These are phyloP conservation scores for Aphaenogaster rudis DNA, from an alignment of 1,140 invertebrate genomes.

Conservation along the genomic window DNA sequence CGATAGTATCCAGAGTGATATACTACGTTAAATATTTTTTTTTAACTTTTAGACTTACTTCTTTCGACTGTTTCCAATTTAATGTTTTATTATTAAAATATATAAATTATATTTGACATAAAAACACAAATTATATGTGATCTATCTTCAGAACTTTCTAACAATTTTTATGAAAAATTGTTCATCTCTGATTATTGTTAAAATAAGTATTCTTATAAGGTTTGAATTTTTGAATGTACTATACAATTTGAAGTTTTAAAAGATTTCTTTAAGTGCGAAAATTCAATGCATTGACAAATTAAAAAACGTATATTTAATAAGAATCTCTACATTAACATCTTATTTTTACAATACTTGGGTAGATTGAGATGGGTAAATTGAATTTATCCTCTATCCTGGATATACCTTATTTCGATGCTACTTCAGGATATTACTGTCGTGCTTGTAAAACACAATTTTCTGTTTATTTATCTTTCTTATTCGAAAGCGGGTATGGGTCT, in stretches of 20 bases:
- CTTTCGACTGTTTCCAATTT: neutral
- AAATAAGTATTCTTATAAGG: neutral
- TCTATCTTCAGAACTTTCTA: neutral
- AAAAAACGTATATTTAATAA: neutral
- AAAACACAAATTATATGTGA: neutral
- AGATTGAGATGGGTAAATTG: neutral
- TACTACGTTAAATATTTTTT: neutral
- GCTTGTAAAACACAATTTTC: neutral
- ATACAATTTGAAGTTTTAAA: neutral
- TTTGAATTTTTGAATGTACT: neutral
- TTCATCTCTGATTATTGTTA: neutral
- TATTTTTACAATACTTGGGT: neutral
- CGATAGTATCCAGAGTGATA: no score
- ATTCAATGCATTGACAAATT: neutral
- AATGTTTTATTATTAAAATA: constrained; percentile 6
- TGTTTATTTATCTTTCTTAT: constrained; percentile 16
- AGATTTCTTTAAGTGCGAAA: neutral
- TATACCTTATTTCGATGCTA: neutral
- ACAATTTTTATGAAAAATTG: neutral
- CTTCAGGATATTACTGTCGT: neutral
- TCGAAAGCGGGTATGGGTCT: neutral
- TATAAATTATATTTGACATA: neutral
- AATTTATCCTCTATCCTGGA: neutral
- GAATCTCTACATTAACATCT: neutral
- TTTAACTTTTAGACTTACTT: neutral